Percentiles rank a stretch among this genome's conserved stretches.
These are phyloP conservation scores for Phrynosoma blainvillii DNA, from an alignment of 2,113 vertebrate species.

Conservation along the genomic window DNA sequence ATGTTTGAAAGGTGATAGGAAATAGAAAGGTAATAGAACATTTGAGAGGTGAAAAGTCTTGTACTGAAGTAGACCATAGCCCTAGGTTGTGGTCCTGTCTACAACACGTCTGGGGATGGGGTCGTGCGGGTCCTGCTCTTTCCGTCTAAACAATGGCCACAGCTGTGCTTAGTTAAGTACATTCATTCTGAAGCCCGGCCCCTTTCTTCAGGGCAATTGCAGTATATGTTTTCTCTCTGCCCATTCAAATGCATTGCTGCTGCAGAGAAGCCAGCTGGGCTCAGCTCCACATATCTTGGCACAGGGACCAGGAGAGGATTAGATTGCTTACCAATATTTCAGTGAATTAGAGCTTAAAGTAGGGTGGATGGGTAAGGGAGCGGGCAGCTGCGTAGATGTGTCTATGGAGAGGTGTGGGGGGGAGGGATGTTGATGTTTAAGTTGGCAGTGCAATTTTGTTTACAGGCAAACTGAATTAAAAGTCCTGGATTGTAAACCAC, in stretches of 20 bases:
- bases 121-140: not conserved
- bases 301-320: constrained; percentile 30
- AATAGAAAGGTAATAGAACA: not conserved
- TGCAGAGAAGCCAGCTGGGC: constrained; percentile 17
- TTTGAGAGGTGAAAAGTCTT: not conserved
- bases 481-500: not conserved
- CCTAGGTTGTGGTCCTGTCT: not conserved
- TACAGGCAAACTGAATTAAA: constrained; percentile 8
- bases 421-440: not conserved
- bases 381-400: not conserved
- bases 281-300: constrained; percentile 1
- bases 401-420: not conserved
- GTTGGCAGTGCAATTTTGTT: constrained; percentile 10
- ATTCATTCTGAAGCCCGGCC: too few relatives aligned
- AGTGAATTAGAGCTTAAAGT: constrained; percentile 30
- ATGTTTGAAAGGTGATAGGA: too few relatives aligned
- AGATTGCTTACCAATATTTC: constrained; percentile 37
- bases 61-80: not conserved
- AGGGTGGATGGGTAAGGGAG: not conserved
- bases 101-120: too few relatives aligned
- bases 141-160: not conserved
- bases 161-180: not conserved
- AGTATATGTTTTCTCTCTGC: not conserved
- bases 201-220: not conserved
- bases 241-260: not conserved